Evolutionary conservation across 2,113 vertebrate genomes (phyloP).

Genomic region (Oryzias celebensis): DNA sequence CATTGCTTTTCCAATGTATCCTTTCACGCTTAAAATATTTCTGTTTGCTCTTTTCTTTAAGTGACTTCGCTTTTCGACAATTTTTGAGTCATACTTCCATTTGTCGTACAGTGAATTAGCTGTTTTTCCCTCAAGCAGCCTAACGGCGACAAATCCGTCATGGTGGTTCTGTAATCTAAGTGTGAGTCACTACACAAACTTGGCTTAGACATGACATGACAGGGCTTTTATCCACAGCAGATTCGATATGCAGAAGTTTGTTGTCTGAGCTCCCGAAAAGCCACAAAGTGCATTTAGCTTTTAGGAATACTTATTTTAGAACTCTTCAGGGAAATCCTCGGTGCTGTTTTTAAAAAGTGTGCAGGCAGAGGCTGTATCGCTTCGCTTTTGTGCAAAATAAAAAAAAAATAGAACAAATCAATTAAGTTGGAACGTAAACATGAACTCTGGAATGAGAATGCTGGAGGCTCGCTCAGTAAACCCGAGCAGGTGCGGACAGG

Average conservation of each 20-base stretch:
- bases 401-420: no score
- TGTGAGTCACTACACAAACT: constrained; percentile 36
- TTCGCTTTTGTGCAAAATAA: no score
- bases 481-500: no score
- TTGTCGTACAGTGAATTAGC: not conserved
- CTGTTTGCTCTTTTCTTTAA: not conserved
- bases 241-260: constrained; percentile 22
- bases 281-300: constrained; percentile 23
- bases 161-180: constrained; percentile 33
- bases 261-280: constrained; percentile 21
- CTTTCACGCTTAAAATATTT: not conserved
- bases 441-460: no score
- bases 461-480: no score
- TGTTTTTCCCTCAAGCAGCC: not conserved
- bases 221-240: constrained; percentile 35
- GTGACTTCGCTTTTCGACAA: not conserved
- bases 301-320: not conserved
- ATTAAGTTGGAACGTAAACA: no score
- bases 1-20: no score
- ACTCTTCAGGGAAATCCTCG: no score
- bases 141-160: constrained; percentile 6
- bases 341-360: no score
- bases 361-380: no score
- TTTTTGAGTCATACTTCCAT: not conserved
- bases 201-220: constrained; percentile 36